These are phyloP conservation scores for Petrocephalus schoutedeni DNA, from an alignment of 2,797 vertebrate species.

Conservation along the genomic window DNA sequence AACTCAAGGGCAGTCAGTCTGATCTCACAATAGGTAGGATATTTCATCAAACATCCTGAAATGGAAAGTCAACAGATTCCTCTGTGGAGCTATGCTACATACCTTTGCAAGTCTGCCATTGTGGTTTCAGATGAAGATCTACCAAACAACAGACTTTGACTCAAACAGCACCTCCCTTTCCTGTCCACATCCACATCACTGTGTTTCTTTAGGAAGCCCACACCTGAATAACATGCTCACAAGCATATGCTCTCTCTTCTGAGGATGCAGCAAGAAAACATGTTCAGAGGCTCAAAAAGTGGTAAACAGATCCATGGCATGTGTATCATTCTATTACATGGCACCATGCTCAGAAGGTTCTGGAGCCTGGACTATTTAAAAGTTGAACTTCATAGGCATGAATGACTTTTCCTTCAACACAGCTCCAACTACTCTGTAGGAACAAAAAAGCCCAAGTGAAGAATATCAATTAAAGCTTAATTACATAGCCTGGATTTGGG, in stretches of 20 bases:
- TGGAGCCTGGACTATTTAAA: neutral
- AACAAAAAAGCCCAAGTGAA: conserved; percentile 17
- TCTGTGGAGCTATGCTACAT: neutral
- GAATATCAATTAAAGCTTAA: conserved; percentile 49
- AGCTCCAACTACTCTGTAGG: conserved; percentile 14
- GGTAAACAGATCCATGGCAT: neutral
- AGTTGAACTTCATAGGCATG: neutral
- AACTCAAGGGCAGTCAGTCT: neutral
- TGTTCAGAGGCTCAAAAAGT: neutral
- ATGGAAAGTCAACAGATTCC: neutral
- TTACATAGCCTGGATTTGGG: conserved; percentile 48
- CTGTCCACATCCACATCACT: neutral
- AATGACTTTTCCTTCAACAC: conserved; percentile 17
- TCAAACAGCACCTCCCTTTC: neutral
- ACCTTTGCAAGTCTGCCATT: neutral
- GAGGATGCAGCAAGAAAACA: neutral
- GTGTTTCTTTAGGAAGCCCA: neutral
- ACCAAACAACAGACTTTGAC: neutral
- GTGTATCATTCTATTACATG: neutral
- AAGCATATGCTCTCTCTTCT: neutral
- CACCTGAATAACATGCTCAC: neutral
- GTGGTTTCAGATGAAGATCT: neutral
- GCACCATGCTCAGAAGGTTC: neutral
- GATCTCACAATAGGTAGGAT: neutral
- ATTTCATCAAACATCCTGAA: neutral